Base-by-base conservation (phyloP, 2,113 vertebrate species). In the Bubo bubo region DNA sequence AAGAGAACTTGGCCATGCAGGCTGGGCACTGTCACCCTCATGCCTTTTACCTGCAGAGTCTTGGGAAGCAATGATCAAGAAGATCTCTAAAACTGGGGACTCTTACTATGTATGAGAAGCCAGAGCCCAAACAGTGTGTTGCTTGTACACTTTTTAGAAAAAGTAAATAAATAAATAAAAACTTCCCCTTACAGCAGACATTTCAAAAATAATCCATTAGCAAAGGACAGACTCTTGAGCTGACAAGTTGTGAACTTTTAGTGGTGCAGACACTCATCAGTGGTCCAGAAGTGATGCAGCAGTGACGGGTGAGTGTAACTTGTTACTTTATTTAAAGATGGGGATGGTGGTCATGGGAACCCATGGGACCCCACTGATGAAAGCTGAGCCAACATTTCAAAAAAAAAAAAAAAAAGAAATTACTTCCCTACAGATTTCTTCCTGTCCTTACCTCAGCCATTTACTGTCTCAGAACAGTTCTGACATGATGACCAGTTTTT, bases 401-500 rank as follows among this genome's bases (percentile, higher is more conserved):
- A 27, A 58, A 52, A 67, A 10, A 16, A 45, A 20, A 39, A 5
- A 23, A 67, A 50, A 14, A 37, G 45, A 37, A 20, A 32, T 63
- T 49, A 14, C 70, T 89, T 95, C 89, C 74, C 93, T 85, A 66
- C 47, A 68, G 83, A 58, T 74, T 94, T 90, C 32, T 28, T 94
- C 58, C 70, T 77, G 91, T 90, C 79, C 71, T 85, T 88, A 53
- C 74, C 84, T 95, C 80, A 85, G 84, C 86, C 58, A 73, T 72
- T 92, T 95, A 45, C 24, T 62, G 41, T 95, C 64, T 86, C 86
- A 90, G 70, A 94, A 68, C 73, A 55, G 62, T 64, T 91, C 84
- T 95, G 89, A 95, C 86, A 79, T 34, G 66, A 70, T 97, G 89
- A 95, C 88, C 68, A 55, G 70, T 53, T 89, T 87, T 81, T 95